A percentile compares a stretch with the other conserved stretches of the same genome.
These are phyloP conservation scores for Zosterops japonicus DNA, from an alignment of 2,113 vertebrate species.

Conservation along the genomic window DNA sequence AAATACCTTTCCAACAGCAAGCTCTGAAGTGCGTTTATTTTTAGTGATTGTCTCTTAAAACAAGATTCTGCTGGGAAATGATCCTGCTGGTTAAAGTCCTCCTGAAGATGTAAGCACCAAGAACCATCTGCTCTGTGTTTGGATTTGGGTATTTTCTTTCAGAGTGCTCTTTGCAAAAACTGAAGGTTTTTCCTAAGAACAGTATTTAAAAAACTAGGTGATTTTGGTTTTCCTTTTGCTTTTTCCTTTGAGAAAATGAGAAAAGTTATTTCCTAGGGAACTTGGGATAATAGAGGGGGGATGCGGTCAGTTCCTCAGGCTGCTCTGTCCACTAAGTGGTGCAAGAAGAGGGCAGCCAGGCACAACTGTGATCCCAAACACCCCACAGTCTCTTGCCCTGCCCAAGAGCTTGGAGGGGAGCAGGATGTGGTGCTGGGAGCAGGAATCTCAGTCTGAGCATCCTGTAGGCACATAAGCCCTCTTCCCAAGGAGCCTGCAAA, in stretches of 20 bases:
- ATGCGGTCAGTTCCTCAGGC: neutral
- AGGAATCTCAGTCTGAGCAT: neutral
- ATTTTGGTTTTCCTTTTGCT: neutral
- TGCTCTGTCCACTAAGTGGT: neutral
- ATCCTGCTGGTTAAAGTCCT: constrained; percentile 36
- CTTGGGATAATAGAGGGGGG: neutral
- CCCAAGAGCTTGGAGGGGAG: neutral
- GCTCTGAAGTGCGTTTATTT: constrained; percentile 20
- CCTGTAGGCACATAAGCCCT: neutral
- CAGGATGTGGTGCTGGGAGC: neutral
- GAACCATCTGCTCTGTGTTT: constrained; percentile 8
- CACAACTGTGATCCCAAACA: neutral
- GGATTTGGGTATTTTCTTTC: neutral
- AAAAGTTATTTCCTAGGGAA: neutral
- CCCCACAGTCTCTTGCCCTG: neutral
- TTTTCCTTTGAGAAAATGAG: neutral
- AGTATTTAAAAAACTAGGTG: neutral
- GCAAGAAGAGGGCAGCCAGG: neutral
- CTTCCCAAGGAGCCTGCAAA: neutral
- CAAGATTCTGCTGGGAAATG: constrained; percentile 24
- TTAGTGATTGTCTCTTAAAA: constrained; percentile 32
- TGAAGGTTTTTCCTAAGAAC: neutral
- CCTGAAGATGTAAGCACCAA: neutral
- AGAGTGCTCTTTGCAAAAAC: neutral
- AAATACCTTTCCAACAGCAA: constrained; percentile 20